These are phyloP conservation scores for Colinus virginianus DNA, from an alignment of 2,113 vertebrate species.

Conservation along the genomic window DNA sequence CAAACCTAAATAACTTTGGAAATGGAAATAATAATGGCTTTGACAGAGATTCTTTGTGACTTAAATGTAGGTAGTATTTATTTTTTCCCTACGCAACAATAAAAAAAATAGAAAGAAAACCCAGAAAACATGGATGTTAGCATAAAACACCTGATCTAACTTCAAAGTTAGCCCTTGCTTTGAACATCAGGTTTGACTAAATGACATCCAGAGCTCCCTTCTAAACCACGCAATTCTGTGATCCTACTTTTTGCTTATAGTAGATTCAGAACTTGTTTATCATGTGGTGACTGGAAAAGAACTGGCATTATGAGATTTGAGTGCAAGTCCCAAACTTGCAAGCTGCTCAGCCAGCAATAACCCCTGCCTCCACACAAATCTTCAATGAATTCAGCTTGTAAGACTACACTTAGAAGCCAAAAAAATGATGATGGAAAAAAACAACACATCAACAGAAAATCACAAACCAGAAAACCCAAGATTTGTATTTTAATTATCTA, in stretches of 20 bases:
- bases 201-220: not conserved
- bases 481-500: not conserved
- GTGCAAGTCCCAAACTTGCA: not conserved
- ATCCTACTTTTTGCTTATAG: not conserved
- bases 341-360: not conserved
- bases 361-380: not conserved
- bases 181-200: not conserved
- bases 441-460: not conserved
- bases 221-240: not conserved
- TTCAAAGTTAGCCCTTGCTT: not conserved
- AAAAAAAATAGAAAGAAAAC: not conserved
- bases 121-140: not conserved
- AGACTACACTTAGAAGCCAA: not conserved
- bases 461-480: not conserved
- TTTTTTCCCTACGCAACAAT: not conserved
- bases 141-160: not conserved
- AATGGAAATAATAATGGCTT: conserved; percentile 9
- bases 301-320: not conserved
- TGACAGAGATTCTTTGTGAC: not conserved
- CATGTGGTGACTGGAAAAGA: not conserved
- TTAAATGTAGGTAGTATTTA: not conserved
- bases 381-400: not conserved
- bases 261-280: not conserved
- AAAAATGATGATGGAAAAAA: not conserved
- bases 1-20: conserved; percentile 1